Conservation (phyloP, 23 tunicate genomes). For the Styela clava region DNA sequence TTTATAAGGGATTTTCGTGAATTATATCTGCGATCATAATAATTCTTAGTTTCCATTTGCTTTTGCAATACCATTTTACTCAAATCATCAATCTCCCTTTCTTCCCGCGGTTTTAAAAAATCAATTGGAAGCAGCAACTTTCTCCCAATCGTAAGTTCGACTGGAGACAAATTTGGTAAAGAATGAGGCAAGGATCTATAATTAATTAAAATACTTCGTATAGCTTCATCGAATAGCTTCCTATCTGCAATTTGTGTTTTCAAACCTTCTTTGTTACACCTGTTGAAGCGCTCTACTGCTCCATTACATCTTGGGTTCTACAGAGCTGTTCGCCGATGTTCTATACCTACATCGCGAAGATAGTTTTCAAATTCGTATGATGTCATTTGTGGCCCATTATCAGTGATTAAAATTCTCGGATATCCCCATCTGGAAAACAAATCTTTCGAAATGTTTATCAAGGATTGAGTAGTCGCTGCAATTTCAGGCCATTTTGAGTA, state of each 20-base stretch:
- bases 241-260: background rate
- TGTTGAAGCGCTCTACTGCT: background rate
- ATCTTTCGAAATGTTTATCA: background rate
- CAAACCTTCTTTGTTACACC: background rate
- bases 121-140: background rate
- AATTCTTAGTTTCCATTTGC: background rate
- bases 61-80: background rate
- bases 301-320: background rate
- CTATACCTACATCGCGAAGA: background rate
- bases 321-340: background rate
- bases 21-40: background rate
- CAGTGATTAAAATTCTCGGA: background rate
- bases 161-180: background rate
- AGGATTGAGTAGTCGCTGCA: background rate
- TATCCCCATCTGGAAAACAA: background rate
- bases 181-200: background rate
- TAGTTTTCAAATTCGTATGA: background rate
- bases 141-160: background rate
- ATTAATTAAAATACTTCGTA: background rate
- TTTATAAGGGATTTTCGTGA: background rate
- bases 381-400: background rate
- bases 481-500: background rate
- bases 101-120: background rate
- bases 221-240: too few relatives aligned
- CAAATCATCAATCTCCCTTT: background rate